Evolutionary conservation across 2,797 vertebrate species (phyloP).

Genomic region (Gallinago solitaria): DNA sequence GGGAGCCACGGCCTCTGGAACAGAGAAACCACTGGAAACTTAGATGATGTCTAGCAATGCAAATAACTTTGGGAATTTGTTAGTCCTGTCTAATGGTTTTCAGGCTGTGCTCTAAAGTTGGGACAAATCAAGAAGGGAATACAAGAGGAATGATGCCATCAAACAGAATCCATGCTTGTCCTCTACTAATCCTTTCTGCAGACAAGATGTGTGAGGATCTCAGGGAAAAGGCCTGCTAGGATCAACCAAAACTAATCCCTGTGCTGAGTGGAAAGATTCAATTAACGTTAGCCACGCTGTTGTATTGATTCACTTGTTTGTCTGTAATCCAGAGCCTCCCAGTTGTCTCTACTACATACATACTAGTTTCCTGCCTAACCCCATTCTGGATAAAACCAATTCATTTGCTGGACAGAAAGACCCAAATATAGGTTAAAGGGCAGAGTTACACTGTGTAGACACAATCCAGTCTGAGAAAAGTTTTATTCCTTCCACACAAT

Average conservation of each 20-base stretch:
- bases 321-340: not conserved
- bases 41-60: not conserved
- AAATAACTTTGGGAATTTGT: not conserved
- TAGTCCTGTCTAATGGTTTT: not conserved
- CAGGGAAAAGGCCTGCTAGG: not conserved
- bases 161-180: not conserved
- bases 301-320: not conserved
- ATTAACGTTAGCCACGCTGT: not conserved
- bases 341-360: not conserved
- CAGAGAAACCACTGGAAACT: not conserved
- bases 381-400: not conserved
- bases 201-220: not conserved
- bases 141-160: not conserved
- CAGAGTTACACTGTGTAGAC: not conserved
- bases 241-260: not conserved
- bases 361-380: not conserved
- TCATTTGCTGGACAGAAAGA: not conserved
- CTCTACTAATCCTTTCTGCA: not conserved
- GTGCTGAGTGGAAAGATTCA: not conserved
- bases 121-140: not conserved
- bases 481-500: not conserved
- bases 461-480: not conserved
- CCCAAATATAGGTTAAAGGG: not conserved
- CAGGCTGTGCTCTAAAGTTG: not conserved
- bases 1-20: not conserved